phyloP scores from a whole-genome alignment of 1,140 invertebrate genomes.

The Magallana ariakensis region DNA sequence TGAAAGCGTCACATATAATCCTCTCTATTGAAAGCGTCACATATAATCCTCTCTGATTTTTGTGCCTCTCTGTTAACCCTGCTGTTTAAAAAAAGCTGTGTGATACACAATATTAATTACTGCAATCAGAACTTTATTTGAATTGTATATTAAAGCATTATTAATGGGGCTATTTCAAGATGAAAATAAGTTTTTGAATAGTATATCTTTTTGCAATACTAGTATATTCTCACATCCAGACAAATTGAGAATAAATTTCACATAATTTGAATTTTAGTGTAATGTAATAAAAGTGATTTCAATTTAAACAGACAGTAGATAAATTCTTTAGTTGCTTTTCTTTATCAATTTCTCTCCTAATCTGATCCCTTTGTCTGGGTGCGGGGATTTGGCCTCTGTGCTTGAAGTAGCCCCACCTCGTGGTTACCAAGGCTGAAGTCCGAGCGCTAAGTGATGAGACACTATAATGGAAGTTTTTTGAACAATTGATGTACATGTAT shows the following conservation, averaged over 20 bases:
- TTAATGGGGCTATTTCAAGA: conserved; percentile 1
- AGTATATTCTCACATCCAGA: no score
- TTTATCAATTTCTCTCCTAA: no score
- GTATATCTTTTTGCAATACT: no score
- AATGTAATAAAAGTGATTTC: no score
- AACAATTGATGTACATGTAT: no score
- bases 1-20: not conserved
- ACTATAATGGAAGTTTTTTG: no score
- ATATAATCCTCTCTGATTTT: not conserved
- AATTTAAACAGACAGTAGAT: no score
- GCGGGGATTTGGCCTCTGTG: not conserved
- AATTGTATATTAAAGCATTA: not conserved
- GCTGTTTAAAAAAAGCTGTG: not conserved
- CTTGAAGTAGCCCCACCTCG: not conserved
- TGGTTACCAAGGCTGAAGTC: not conserved
- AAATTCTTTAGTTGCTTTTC: no score
- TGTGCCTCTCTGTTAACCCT: conserved; percentile 10
- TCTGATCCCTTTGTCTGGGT: not conserved
- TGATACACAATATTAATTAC: not conserved
- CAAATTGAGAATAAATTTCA: no score
- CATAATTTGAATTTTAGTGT: no score
- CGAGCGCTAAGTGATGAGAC: no score
- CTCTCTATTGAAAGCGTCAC: not conserved
- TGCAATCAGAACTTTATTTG: not conserved
- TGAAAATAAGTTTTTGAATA: no score